Conservation (phyloP, 2,797 vertebrate genomes). For the Huso huso region DNA sequence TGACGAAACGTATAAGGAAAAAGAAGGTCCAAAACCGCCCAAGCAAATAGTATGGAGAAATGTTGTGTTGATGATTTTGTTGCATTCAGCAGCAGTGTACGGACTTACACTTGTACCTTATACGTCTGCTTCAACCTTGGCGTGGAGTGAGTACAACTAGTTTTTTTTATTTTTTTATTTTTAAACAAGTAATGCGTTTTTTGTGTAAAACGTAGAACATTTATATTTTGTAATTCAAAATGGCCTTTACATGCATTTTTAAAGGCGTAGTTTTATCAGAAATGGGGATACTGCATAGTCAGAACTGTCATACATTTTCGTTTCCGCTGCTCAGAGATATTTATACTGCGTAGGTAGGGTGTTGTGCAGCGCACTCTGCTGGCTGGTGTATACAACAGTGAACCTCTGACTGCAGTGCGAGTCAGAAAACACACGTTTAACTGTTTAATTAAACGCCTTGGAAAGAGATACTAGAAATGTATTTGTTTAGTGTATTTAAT, state of each 20-base stretch:
- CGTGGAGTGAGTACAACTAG: constrained; percentile 71
- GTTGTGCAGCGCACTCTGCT: no score
- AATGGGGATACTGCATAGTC: no score
- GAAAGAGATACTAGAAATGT: no score
- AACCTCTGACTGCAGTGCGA: no score
- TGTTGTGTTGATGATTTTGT: constrained; percentile 74
- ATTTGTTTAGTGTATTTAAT: no score
- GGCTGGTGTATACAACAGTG: no score
- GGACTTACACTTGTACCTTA: constrained; percentile 57
- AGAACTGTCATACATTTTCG: no score
- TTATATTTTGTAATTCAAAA: not conserved
- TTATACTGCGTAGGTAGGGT: no score
- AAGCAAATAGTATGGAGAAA: constrained; percentile 80
- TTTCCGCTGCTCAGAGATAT: no score
- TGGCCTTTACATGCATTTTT: constrained; percentile 1
- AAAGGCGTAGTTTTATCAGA: constrained; percentile 11
- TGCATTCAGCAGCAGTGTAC: constrained; percentile 68
- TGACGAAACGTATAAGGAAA: constrained; percentile 76
- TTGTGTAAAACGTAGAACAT: not conserved
- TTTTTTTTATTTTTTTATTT: not conserved
- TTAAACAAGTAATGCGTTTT: not conserved
- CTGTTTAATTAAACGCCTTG: no score
- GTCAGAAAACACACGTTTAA: no score
- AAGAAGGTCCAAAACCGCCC: constrained; percentile 73
- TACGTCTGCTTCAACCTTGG: constrained; percentile 60